Conservation (phyloP, 2,113 vertebrate species). For the Mirounga angustirostris region DNA sequence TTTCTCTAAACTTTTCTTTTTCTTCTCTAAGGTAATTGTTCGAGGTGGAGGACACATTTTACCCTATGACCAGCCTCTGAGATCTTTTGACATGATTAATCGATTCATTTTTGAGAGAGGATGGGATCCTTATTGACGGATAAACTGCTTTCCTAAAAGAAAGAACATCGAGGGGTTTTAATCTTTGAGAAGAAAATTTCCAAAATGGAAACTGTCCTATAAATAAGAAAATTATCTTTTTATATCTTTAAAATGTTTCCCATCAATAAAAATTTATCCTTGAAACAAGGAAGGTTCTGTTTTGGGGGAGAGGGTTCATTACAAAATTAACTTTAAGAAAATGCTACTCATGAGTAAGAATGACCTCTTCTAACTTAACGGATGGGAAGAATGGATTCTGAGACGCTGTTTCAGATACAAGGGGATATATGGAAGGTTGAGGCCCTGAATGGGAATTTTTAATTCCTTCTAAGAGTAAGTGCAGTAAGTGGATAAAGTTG, state of each 20-base stretch:
- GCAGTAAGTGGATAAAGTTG: neutral
- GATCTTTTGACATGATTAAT: slow-evolving; percentile 93
- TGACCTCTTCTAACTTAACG: neutral
- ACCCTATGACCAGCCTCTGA: slow-evolving; percentile 91
- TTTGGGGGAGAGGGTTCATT: neutral
- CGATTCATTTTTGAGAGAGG: slow-evolving; percentile 91
- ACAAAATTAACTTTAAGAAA: neutral
- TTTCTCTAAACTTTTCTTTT: slow-evolving; percentile 51
- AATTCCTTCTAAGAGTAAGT: neutral
- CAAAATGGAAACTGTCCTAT: neutral
- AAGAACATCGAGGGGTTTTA: neutral
- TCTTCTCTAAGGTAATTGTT: slow-evolving; percentile 88
- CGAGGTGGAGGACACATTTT: slow-evolving; percentile 92
- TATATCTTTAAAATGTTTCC: slow-evolving; percentile 32
- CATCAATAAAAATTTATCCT: slow-evolving; percentile 68
- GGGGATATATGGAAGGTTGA: neutral
- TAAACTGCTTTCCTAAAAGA: slow-evolving; percentile 2
- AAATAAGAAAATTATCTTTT: slow-evolving; percentile 6
- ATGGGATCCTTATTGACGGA: slow-evolving; percentile 78
- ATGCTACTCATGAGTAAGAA: neutral
- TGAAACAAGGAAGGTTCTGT: slow-evolving; percentile 32
- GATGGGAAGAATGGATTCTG: neutral
- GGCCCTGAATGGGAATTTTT: neutral
- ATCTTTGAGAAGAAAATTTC: slow-evolving; percentile 28
- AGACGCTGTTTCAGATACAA: neutral